phyloP scores from a whole-genome alignment of 2,113 vertebrate genomes.

The Macaca mulatta region DNA sequence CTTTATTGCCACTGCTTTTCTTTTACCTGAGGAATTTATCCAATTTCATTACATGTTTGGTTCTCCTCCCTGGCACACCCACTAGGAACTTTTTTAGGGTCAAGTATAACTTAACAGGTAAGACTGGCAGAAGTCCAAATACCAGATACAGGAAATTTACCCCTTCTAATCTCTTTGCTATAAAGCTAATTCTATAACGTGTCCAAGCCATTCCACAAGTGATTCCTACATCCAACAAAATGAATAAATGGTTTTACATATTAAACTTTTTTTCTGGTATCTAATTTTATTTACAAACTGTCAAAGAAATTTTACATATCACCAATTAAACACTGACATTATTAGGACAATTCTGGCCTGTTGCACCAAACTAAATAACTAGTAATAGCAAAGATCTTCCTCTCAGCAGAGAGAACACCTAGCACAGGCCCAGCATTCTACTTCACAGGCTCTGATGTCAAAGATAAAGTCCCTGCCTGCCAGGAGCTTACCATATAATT shows the following conservation, averaged over 20 bases:
- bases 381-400: slow-evolving; percentile 15
- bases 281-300: slow-evolving; percentile 23
- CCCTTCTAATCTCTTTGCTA: background rate
- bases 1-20: slow-evolving; percentile 3
- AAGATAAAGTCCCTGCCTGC: background rate
- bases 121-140: background rate
- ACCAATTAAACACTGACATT: slow-evolving; percentile 33
- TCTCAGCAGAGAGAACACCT: background rate
- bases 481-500: background rate
- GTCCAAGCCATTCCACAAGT: background rate
- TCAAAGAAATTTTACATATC: slow-evolving; percentile 24
- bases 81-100: background rate
- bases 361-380: slow-evolving; percentile 7
- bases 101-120: background rate
- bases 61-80: background rate
- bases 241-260: background rate
- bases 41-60: background rate
- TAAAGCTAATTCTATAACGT: slow-evolving; percentile 28
- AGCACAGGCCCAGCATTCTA: background rate
- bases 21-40: slow-evolving; percentile 18
- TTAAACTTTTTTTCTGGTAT: background rate
- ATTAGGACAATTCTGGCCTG: background rate
- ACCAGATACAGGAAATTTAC: background rate
- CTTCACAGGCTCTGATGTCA: background rate
- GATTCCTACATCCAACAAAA: slow-evolving; percentile 28